Percentiles rank a stretch among this genome's conserved stretches.
These are phyloP conservation scores for Hypolimnas misippus DNA, from an alignment of 2,888 invertebrate species.

Conservation along the genomic window DNA sequence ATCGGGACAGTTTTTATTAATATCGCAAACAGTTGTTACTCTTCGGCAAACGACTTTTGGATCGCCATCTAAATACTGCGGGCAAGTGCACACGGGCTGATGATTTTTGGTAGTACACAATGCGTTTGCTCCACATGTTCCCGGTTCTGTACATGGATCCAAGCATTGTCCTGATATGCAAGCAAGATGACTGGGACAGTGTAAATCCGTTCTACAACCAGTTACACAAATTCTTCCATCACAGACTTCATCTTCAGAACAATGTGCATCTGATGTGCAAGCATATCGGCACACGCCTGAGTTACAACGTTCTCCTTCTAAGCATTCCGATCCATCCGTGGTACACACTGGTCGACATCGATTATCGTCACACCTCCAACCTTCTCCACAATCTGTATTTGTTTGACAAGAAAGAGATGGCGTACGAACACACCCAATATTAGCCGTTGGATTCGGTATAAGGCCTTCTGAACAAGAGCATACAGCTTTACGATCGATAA, in stretches of 20 bases:
- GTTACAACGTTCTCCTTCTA: conserved; percentile 91
- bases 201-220: conserved; percentile 92
- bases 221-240: conserved; percentile 90
- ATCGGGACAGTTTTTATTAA: conserved; percentile 87
- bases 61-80: conserved; percentile 88
- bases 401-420: conserved; percentile 90
- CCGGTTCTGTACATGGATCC: conserved; percentile 90
- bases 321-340: conserved; percentile 87
- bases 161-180: conserved; percentile 92
- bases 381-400: conserved; percentile 89
- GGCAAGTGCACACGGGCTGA: conserved; percentile 89
- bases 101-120: conserved; percentile 88
- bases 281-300: conserved; percentile 92
- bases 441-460: conserved; percentile 94
- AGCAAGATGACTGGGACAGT: conserved; percentile 88
- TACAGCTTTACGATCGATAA: conserved; percentile 90
- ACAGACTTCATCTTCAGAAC: conserved; percentile 94
- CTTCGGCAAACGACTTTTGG: conserved; percentile 89
- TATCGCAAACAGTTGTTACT: conserved; percentile 85
- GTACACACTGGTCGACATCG: conserved; percentile 92
- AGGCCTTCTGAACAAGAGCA: conserved; percentile 91
- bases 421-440: conserved; percentile 93
- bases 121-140: conserved; percentile 93
- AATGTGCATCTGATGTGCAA: conserved; percentile 93
- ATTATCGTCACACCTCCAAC: conserved; percentile 89